Conservation (phyloP, 2,888 invertebrate species). For the Oeneis ivallda region DNA sequence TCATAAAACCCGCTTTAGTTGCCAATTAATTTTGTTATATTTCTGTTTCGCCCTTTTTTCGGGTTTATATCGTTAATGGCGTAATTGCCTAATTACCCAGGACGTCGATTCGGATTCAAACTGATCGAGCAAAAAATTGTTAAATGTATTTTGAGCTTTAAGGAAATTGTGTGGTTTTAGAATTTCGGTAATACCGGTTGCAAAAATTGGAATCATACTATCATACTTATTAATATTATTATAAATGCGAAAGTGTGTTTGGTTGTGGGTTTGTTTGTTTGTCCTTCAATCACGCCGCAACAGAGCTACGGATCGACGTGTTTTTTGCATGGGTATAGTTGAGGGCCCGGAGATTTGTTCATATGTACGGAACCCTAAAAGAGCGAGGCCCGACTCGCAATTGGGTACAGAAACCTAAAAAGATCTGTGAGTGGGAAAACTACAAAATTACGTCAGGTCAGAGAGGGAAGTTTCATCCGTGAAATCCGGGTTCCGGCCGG, state of each 20-base stretch:
- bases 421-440: not conserved
- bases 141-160: not conserved
- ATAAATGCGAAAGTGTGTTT: no score
- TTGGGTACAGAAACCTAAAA: not conserved
- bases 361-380: no score
- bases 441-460: slow-evolving; percentile 4
- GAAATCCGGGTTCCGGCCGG: slow-evolving; percentile 17
- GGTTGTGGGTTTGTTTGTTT: no score
- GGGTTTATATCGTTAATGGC: not conserved
- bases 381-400: no score
- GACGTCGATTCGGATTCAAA: not conserved
- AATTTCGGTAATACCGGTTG: not conserved
- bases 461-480: slow-evolving; percentile 10
- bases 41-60: not conserved
- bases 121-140: slow-evolving; percentile 9
- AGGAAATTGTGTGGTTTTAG: not conserved
- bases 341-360: no score
- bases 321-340: no score
- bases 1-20: not conserved
- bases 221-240: no score
- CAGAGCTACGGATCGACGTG: no score
- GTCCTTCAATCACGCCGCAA: no score
- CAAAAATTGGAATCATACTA: no score
- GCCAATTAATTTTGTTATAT: slow-evolving; percentile 4
- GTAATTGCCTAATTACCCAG: not conserved